Evolutionary conservation across 1,140 invertebrate genomes (phyloP).

Genomic region (Plectrocnemia conspersa): DNA sequence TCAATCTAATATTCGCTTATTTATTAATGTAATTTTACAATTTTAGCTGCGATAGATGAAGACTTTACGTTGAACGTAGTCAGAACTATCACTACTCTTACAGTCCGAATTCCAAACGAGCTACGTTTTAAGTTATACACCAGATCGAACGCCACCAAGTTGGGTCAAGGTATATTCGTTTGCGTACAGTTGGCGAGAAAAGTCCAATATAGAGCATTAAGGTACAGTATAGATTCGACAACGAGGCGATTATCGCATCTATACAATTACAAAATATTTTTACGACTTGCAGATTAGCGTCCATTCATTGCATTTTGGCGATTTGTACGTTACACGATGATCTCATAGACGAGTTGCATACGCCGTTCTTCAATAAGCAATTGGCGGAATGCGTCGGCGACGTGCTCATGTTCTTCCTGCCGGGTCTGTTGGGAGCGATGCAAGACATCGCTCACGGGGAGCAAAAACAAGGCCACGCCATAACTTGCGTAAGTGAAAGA

Average conservation of each 20-base stretch:
- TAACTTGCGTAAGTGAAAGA: conserved; percentile 57
- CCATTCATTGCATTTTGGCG: conserved; percentile 55
- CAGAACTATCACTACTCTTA: conserved; percentile 50
- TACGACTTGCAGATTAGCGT: conserved; percentile 45
- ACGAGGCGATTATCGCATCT: background rate
- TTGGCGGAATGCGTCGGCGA: conserved; percentile 46
- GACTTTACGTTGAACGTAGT: conserved; percentile 57
- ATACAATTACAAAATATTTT: background rate
- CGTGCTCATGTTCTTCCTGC: conserved; percentile 58
- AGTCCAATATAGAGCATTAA: conserved; percentile 54
- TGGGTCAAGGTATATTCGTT: conserved; percentile 57
- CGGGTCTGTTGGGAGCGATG: conserved; percentile 56
- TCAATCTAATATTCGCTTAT: too few relatives aligned
- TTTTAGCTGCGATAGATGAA: conserved; percentile 50
- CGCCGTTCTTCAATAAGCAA: conserved; percentile 38
- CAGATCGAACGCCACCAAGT: conserved; percentile 49
- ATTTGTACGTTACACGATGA: conserved; percentile 52
- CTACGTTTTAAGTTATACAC: conserved; percentile 50
- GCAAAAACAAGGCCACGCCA: conserved; percentile 56
- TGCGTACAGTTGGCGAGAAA: conserved; percentile 55
- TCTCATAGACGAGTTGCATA: conserved; percentile 43
- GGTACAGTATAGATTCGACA: conserved; percentile 43
- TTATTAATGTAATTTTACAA: conserved; percentile 6
- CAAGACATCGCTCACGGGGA: conserved; percentile 52
- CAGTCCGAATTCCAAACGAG: conserved; percentile 45